These are phyloP conservation scores for Meriones unguiculatus DNA, from an alignment of 2,113 vertebrate species.

Conservation along the genomic window DNA sequence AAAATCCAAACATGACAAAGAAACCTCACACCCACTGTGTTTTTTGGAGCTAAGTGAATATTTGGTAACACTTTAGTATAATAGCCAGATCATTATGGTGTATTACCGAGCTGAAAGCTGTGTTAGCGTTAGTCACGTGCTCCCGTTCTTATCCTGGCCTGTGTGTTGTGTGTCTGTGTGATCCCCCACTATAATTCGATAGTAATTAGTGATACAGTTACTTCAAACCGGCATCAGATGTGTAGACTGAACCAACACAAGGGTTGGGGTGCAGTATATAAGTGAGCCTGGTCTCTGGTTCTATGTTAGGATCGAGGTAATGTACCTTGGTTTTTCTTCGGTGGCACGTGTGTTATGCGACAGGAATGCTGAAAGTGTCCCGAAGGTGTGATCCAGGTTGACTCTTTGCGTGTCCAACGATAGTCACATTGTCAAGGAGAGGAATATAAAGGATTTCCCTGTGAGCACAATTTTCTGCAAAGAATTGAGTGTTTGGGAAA, in stretches of 20 bases:
- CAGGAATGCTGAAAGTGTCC: neutral
- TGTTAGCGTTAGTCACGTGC: slow-evolving; percentile 83
- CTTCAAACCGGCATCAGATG: slow-evolving; percentile 79
- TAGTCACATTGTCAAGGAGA: neutral
- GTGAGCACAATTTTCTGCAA: neutral
- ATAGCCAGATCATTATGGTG: slow-evolving; percentile 81
- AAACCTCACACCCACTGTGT: slow-evolving; percentile 79
- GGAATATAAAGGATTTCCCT: neutral
- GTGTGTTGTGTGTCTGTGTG: slow-evolving; percentile 69
- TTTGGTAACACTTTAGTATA: slow-evolving; percentile 86
- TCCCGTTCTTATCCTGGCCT: slow-evolving; percentile 70
- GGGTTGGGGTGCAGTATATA: slow-evolving; percentile 18
- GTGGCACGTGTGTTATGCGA: neutral
- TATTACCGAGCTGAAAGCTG: slow-evolving; percentile 79
- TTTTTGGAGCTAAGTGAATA: slow-evolving; percentile 83
- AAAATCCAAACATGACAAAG: slow-evolving; percentile 79
- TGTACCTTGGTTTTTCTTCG: neutral
- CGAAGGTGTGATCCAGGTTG: neutral
- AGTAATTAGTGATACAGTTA: slow-evolving; percentile 81
- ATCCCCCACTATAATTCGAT: slow-evolving; percentile 78
- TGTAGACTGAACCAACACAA: slow-evolving; percentile 73
- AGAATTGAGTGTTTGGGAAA: neutral
- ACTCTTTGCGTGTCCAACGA: neutral
- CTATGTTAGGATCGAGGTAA: neutral
- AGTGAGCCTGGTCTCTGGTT: neutral